Evolutionary conservation across 1,140 invertebrate species (phyloP), one percentile per base, ranked within the genome.

Genomic region (Leptestheria dahalacensis): DNA sequence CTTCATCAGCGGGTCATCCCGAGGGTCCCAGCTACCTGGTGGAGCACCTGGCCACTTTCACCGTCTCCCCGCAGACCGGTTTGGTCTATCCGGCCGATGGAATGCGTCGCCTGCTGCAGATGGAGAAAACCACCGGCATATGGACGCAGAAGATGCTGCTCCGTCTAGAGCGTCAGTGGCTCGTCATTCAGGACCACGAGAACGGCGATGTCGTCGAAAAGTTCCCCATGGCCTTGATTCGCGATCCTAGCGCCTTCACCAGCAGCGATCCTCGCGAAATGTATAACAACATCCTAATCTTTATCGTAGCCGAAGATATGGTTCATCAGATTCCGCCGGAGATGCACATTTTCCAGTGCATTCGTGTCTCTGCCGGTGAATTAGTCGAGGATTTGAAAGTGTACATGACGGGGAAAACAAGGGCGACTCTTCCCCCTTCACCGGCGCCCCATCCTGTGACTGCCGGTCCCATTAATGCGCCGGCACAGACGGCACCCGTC

Each of bases 121-220:
- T 99, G 74, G 96, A 98, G 76, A 96, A 96, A 74, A 90, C 89
- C 29, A 95, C 91, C 66, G 92, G 92, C 65, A 97, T 99, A 70
- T 99, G 94, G 94, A 97, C 93, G 41, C 95, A 98, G 75, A 93
- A 95, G 70, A 96, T 97, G 89, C 83, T 91, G 66, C 75, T 97
- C 33, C 82, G 86, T 64, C 73, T 97, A 47, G 91, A 96, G 66
- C 79, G 84, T 51, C 82, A 72, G 65, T 89, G 86, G 84, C 84
- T 97, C 58, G 79, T 96, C 23, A 91, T 97, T 55, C 88, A 97
- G 78, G 94, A 97, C 69, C 92, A 91, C 69, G 92, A 97, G 75
- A 94, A 91, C 62, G 91, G 89, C 72, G 88, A 86, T 57, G 82
- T 92, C 41, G 93, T 98, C 78, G 96, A 99, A 73, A 79, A 87